A percentile compares a stretch with the other conserved stretches of the same genome.
These are phyloP conservation scores for Blastomussa wellsi DNA, from an alignment of 92 coral and sea anemone species.

Conservation along the genomic window DNA sequence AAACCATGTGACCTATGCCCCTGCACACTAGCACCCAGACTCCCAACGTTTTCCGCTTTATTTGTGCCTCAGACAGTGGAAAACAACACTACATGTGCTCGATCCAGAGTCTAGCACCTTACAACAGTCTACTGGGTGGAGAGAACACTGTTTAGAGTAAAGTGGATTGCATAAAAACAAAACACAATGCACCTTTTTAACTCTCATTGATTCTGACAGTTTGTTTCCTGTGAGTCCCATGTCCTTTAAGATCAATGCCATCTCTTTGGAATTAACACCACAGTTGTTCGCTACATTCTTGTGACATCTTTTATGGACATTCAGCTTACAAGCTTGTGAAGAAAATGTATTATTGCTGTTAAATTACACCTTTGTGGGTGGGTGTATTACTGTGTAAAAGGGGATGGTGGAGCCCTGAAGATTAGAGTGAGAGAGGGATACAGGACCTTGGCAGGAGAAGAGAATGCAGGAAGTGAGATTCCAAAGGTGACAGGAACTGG, in stretches of 20 bases:
- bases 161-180: not conserved
- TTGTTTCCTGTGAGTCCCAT: conserved; percentile 81
- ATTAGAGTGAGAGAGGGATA: too few relatives aligned
- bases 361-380: not conserved
- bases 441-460: too few relatives aligned
- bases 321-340: conserved; percentile 81
- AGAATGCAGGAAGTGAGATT: too few relatives aligned
- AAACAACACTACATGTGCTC: too few relatives aligned
- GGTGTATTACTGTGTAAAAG: too few relatives aligned
- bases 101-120: too few relatives aligned
- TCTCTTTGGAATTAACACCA: conserved; percentile 89
- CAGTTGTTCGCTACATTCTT: conserved; percentile 91
- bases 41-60: too few relatives aligned
- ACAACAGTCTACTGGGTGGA: not conserved
- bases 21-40: too few relatives aligned
- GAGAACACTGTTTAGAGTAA: not conserved
- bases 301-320: conserved; percentile 93
- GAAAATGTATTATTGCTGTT: not conserved
- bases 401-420: too few relatives aligned
- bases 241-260: conserved; percentile 75
- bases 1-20: too few relatives aligned
- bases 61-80: too few relatives aligned
- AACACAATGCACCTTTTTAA: conserved; percentile 20
- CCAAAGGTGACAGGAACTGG: too few relatives aligned
- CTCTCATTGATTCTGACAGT: conserved; percentile 48